Base-by-base conservation (phyloP, 92 coral and sea anemone genomes). In the Hydrozoanthus gracilis region DNA sequence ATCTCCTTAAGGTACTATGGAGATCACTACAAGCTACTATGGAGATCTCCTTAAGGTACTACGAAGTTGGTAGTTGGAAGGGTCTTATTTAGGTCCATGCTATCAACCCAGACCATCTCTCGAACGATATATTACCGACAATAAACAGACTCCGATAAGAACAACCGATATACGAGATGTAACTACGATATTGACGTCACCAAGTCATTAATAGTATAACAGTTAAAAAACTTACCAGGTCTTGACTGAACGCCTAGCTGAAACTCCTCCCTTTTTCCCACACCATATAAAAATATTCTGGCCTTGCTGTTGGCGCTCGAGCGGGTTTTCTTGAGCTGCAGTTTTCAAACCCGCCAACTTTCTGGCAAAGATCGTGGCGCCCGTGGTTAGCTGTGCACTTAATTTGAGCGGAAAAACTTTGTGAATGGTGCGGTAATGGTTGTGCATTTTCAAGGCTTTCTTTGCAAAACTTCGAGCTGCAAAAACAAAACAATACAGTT, bases 371-470 rank as follows among this genome's bases (percentile, higher is more conserved):
- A 27, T 44, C 54, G 20, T 47, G 3, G 91, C 91, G 65, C 56
- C 77, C 0, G 65, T 67, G 84, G 82, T 83, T 13, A 88, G 83
- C 44, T 64, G 8, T 4, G 84, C 88, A 50, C 66, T 86, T 13
- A 88, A 88, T 6, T 7, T 48, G 52, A 88, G 20, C 51, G 83
- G 77, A 16, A 46, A 11, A 3, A 79, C 77, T 73, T 76, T 84
- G 51, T 88, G 91, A 39, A 76, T 55, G 13, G 51, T 66, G 3
- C 91, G 91, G 66, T 72, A 88, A 13, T 61, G 46, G 39, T 88
- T 88, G 71, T 88, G 91, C 39, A 62, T 80, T 64, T 65, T 73
- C 56, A 88, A 54, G 17, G 84, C 79, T 73, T 76, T 61, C 83
- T 89, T 87, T 71, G 87, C 92, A 80, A 46, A 80, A 7, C 58